These are phyloP conservation scores for Sapajus apella DNA, from an alignment of 2,113 vertebrate genomes.

Conservation along the genomic window DNA sequence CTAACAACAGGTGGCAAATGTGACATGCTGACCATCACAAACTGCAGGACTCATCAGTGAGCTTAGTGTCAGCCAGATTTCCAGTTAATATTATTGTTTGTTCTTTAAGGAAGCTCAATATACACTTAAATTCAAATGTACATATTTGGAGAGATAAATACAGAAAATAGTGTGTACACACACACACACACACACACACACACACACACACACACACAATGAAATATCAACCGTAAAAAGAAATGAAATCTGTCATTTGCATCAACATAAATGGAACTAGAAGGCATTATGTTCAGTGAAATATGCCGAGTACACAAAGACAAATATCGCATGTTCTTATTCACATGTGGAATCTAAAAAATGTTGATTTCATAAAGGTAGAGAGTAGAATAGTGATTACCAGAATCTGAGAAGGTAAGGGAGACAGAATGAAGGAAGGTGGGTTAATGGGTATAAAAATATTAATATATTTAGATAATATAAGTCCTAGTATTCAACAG, in stretches of 20 bases:
- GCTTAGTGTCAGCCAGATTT: neutral
- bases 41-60: neutral
- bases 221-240: neutral
- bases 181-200: rapidly evolving
- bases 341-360: neutral
- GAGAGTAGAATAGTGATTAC: neutral
- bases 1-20: neutral
- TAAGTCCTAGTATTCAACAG: neutral
- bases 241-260: neutral
- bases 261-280: neutral
- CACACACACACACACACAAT: neutral
- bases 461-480: neutral
- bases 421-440: neutral
- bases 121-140: neutral
- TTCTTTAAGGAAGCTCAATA: neutral
- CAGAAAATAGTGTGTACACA: neutral
- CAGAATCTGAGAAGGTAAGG: neutral
- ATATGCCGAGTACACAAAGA: neutral
- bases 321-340: neutral
- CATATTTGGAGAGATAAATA: neutral
- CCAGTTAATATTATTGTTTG: neutral
- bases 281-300: neutral
- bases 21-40: neutral
- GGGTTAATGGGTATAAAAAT: neutral
- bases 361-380: neutral